Evolutionary conservation across 2,797 vertebrate species (phyloP).

Genomic region (Hippocampus kuda): DNA sequence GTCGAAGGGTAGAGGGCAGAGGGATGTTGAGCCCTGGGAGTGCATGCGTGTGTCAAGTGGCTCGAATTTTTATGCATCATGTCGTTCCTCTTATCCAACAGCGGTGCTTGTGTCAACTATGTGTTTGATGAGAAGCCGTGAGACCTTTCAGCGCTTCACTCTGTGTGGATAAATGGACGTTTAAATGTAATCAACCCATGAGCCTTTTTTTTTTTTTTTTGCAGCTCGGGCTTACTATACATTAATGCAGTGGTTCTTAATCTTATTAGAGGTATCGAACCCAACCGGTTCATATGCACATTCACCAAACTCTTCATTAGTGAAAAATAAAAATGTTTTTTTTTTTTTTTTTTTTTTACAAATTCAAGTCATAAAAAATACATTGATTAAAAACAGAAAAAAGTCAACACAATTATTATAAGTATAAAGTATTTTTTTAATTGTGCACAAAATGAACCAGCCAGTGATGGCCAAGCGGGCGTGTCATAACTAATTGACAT

Average conservation of each 20-base stretch:
- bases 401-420: too few relatives aligned
- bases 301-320: too few relatives aligned
- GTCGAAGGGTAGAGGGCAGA: constrained; percentile 54
- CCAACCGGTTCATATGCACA: too few relatives aligned
- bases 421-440: too few relatives aligned
- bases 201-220: background rate
- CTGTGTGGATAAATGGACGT: constrained; percentile 5
- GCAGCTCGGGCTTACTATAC: background rate
- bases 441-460: too few relatives aligned
- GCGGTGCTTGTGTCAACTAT: constrained; percentile 59
- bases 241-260: background rate
- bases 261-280: too few relatives aligned
- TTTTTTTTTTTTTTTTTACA: too few relatives aligned
- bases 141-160: constrained; percentile 38
- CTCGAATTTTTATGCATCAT: constrained; percentile 60
- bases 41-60: constrained; percentile 35
- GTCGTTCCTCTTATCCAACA: constrained; percentile 53
- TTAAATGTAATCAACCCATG: background rate
- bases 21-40: constrained; percentile 38
- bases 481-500: too few relatives aligned
- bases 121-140: constrained; percentile 55
- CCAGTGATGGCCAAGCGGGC: too few relatives aligned
- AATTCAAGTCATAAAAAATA: too few relatives aligned
- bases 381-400: too few relatives aligned
- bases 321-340: too few relatives aligned